A percentile compares a stretch with the other conserved stretches of the same genome.
Conservation (phyloP, 2,797 vertebrate genomes). For the Aldrovandia affinis region DNA sequence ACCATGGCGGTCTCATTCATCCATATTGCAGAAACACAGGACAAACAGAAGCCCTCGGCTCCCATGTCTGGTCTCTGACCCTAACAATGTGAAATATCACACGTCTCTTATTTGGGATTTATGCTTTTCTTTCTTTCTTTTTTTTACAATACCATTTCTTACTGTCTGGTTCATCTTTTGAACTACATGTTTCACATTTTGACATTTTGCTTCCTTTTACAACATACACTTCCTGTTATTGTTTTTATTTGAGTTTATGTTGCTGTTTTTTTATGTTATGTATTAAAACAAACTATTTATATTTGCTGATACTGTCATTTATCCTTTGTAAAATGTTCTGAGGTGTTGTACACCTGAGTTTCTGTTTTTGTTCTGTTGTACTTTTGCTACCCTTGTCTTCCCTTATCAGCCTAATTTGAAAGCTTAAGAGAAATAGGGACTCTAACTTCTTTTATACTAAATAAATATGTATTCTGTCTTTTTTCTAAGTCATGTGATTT, state of each 20-base stretch:
- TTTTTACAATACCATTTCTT: conserved; percentile 10
- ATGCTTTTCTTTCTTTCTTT: too few relatives aligned
- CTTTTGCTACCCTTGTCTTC: conserved; percentile 47
- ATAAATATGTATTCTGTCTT: conserved; percentile 35
- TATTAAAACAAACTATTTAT: conserved; percentile 69
- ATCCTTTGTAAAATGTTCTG: conserved; percentile 46
- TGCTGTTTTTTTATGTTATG: conserved; percentile 45
- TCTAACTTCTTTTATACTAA: conserved; percentile 26
- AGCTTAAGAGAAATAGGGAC: conserved; percentile 39
- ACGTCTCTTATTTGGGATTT: background rate
- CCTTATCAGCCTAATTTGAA: conserved; percentile 51
- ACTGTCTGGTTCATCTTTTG: background rate
- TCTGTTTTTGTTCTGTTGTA: conserved; percentile 48
- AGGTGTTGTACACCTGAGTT: conserved; percentile 42
- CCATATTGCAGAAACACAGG: background rate
- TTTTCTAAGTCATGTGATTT: conserved; percentile 23
- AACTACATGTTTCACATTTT: background rate
- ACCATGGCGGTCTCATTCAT: background rate
- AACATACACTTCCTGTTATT: conserved; percentile 47
- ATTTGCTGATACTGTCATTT: conserved; percentile 56
- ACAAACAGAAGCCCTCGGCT: background rate
- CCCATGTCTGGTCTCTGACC: background rate
- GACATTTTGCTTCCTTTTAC: conserved; percentile 24
- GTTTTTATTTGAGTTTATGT: conserved; percentile 33
- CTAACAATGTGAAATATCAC: conserved; percentile 26